Percentiles rank a stretch among this genome's conserved stretches.
Conservation (phyloP, 2,113 vertebrate species). For the Nycticryphes semicollaris region DNA sequence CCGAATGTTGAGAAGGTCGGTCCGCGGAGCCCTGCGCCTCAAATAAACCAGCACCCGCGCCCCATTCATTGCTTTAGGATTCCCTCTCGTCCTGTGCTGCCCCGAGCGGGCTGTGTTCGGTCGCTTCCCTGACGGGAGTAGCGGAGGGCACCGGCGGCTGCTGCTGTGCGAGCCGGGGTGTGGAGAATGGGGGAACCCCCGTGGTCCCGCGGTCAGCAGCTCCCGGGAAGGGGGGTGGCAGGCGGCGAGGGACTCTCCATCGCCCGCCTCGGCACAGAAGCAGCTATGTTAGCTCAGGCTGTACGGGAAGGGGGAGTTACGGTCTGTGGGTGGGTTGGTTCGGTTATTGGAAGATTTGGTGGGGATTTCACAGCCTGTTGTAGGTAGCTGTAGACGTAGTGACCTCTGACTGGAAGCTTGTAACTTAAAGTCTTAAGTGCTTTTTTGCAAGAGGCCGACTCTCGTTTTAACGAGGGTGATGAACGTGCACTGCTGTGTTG, state of each 20-base stretch:
- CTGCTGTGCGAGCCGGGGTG: not conserved
- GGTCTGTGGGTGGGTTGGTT: not conserved
- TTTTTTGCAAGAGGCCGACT: not conserved
- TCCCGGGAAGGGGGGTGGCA: too few relatives aligned
- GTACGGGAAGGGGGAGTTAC: not conserved
- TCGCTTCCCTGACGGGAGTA: not conserved
- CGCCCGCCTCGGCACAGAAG: accelerated
- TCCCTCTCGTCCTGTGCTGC: too few relatives aligned
- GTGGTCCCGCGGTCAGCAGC: not conserved
- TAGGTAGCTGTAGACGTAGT: not conserved
- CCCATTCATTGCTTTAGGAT: not conserved
- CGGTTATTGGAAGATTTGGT: not conserved
- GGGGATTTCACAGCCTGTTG: not conserved
- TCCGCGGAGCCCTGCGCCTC: not conserved
- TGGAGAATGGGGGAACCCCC: not conserved
- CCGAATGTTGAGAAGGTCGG: not conserved
- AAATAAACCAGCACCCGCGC: not conserved
- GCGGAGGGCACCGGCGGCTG: not conserved
- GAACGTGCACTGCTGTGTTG: not conserved
- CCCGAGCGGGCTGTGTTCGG: too few relatives aligned
- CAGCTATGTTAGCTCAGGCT: accelerated
- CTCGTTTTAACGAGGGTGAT: not conserved
- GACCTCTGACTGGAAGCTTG: not conserved
- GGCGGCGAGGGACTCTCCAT: not conserved
- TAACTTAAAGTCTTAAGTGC: not conserved